phyloP scores from a whole-genome alignment of 37 sponge, comb jelly and placozoan genomes.

The Beroe forskalii region DNA sequence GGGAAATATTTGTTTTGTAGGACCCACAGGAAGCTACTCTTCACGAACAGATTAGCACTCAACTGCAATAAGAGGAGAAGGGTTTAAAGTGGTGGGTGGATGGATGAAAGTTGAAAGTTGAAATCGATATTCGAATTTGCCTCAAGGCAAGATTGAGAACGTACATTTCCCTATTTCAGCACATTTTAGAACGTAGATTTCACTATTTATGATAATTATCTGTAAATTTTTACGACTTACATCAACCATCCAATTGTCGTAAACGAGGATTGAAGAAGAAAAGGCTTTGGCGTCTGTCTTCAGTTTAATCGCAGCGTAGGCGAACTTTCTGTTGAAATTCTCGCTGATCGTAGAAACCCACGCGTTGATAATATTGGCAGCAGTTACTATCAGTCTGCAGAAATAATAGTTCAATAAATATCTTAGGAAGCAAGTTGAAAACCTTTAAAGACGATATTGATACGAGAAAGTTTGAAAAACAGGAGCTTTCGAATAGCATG shows the following conservation, averaged over 20 bases:
- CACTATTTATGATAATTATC: no score
- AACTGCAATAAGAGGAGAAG: neutral
- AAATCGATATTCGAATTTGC: no score
- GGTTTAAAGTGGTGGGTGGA: neutral
- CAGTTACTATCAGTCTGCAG: slow-evolving; percentile 18
- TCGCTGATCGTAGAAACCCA: slow-evolving; percentile 31
- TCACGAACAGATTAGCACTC: neutral
- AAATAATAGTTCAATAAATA: no score
- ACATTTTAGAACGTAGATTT: no score
- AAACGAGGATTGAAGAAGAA: neutral
- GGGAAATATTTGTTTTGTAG: neutral
- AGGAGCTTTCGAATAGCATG: no score
- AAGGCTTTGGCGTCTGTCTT: neutral
- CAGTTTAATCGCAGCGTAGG: slow-evolving; percentile 22
- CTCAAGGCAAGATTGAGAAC: no score
- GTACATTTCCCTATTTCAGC: no score
- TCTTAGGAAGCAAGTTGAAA: no score
- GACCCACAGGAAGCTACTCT: slow-evolving; percentile 19
- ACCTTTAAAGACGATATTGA: no score
- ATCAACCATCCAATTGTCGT: slow-evolving; percentile 22
- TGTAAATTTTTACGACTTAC: no score
- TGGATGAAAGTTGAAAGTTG: no score
- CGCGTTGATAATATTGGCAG: slow-evolving; percentile 38
- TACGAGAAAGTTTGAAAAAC: no score
- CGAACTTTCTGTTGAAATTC: neutral